A percentile compares a stretch with the other conserved stretches of the same genome.
Evolutionary conservation across 2,113 vertebrate genomes (phyloP).

Genomic region (Heterochromis multidens): DNA sequence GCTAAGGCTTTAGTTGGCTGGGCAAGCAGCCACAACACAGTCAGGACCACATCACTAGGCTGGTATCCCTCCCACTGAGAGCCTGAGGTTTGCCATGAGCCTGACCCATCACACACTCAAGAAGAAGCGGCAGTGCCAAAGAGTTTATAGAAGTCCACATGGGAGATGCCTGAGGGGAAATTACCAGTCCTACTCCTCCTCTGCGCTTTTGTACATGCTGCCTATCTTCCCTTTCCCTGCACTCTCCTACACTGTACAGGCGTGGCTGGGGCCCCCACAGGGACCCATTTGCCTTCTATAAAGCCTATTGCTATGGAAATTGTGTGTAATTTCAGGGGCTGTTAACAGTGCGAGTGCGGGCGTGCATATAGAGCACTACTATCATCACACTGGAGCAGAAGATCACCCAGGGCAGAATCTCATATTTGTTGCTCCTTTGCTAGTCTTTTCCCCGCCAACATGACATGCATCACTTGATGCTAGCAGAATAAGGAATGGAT

Average conservation of each 20-base stretch:
- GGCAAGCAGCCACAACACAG: background rate
- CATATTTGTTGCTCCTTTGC: slow-evolving; percentile 35
- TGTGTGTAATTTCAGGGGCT: slow-evolving; percentile 62
- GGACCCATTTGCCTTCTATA: slow-evolving; percentile 49
- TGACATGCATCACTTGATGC: slow-evolving; percentile 41
- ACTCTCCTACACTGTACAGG: slow-evolving; percentile 36
- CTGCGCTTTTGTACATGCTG: background rate
- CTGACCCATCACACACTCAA: slow-evolving; percentile 34
- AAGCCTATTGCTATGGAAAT: slow-evolving; percentile 59
- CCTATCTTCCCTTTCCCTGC: background rate
- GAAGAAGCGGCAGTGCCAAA: slow-evolving; percentile 5
- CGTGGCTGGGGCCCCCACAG: slow-evolving; percentile 1
- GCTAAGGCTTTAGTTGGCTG: background rate
- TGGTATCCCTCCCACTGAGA: slow-evolving; percentile 10
- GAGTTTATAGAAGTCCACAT: slow-evolving; percentile 40
- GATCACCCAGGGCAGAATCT: slow-evolving; percentile 44
- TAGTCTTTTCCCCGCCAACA: slow-evolving; percentile 10
- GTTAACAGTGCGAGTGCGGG: slow-evolving; percentile 37
- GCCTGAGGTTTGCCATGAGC: slow-evolving; percentile 12
- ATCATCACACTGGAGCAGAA: slow-evolving; percentile 40
- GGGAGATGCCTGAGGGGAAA: slow-evolving; percentile 30
- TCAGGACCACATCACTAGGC: slow-evolving; percentile 29
- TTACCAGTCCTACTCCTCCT: slow-evolving; percentile 3
- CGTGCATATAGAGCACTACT: slow-evolving; percentile 39
- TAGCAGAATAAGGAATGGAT: slow-evolving; percentile 28